Base-by-base conservation (phyloP, 1,140 invertebrate genomes). In the Drosophila azteca region DNA sequence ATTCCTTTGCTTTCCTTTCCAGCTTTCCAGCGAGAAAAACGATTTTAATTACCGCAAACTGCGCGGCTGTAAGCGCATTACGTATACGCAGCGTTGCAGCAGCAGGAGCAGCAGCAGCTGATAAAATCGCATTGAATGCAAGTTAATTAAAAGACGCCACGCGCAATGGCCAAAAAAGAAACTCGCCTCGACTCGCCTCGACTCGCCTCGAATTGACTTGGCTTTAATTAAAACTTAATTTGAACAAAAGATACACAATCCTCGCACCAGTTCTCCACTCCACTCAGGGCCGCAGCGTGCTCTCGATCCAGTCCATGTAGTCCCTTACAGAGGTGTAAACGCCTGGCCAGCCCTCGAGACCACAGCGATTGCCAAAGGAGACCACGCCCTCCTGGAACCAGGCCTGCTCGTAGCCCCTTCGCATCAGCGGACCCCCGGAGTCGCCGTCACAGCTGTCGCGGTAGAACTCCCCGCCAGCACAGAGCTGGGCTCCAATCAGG, bases 341-440 rank as follows among this genome's bases (percentile, higher is more conserved):
- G 0, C 95, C 96, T 0, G 96, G 96, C 93, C 94, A 95, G 1
- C 94, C 94, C 15, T 91, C 81, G 31, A 94, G 93, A 0, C 95
- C 96, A 69, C 96, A 97, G 0, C 94, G 93, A 0, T 94, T 93
- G 6, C 97, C 97, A 91, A 96, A 96, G 0, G 95, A 96, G 0
- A 96, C 95, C 0, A 97, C 91, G 1, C 96, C 96, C 5, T 93
- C 90, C 0, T 89, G 88, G 78, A 82, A 93, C 93, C 93, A 91
- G 50, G 73, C 76, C 11, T 61, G 43, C n/a, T 53, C 44, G 9
- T 31, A 44, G 0, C 17, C 72, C 44, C 68, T 93, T 31, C 97
- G 87, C 95, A 96, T 95, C 3, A 97, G 87, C 0, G 96, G 95
- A 7, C 96, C 96, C 6, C 96, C 96, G 1, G 95, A 96, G 72